A percentile compares a stretch with the other conserved stretches of the same genome.
Evolutionary conservation across 2,797 vertebrate species (phyloP).

Genomic region (Lutjanus campechanus): DNA sequence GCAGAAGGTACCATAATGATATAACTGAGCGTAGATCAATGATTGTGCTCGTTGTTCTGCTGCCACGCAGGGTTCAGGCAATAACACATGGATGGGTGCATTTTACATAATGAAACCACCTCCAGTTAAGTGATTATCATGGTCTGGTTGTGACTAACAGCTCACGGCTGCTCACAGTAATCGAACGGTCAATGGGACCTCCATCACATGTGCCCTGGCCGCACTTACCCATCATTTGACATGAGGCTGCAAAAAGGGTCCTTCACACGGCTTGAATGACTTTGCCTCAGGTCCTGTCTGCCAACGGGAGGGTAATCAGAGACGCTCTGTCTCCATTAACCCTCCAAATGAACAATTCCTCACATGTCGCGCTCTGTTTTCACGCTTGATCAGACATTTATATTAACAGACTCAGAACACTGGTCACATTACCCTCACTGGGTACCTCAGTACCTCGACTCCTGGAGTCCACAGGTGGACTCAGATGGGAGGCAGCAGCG

Average conservation of each 20-base stretch:
- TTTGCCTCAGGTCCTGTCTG: constrained; percentile 65
- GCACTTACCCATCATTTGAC: constrained; percentile 39
- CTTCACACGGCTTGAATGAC: constrained; percentile 57
- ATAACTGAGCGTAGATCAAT: constrained; percentile 37
- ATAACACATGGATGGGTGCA: constrained; percentile 19
- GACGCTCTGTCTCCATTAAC: constrained; percentile 37
- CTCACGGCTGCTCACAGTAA: constrained; percentile 31
- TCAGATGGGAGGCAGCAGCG: too few relatives aligned
- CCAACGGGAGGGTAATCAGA: constrained; percentile 6
- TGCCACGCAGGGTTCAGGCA: constrained; percentile 12
- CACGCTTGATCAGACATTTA: constrained; percentile 25
- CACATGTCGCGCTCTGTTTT: constrained; percentile 36
- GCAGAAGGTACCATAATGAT: constrained; percentile 16
- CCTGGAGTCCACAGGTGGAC: background rate
- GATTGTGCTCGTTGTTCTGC: constrained; percentile 22
- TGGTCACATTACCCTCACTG: background rate
- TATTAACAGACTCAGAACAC: background rate
- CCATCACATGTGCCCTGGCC: constrained; percentile 34
- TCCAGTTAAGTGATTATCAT: constrained; percentile 49
- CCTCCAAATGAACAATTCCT: constrained; percentile 20
- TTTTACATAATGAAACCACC: constrained; percentile 60
- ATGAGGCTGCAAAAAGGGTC: constrained; percentile 38
- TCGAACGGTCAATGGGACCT: constrained; percentile 33
- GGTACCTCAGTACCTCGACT: background rate
- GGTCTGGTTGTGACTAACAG: constrained; percentile 33